Evolutionary conservation across 53 echinoderm and acorn worm genomes (phyloP).

Genomic region (Patiria pectinifera): DNA sequence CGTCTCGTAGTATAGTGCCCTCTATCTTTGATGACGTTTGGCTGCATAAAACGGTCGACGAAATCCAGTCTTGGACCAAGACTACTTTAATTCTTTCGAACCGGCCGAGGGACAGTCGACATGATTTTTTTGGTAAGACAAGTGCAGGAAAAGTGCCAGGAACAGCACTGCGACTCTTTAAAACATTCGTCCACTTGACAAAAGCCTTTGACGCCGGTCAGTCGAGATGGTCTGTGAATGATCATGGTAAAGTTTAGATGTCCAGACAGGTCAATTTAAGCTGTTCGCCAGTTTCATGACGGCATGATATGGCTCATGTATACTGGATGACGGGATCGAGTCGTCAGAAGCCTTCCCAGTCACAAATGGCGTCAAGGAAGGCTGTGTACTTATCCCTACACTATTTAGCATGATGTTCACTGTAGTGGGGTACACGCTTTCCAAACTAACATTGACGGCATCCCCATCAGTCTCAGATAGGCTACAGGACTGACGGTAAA

Average conservation of each 20-base stretch:
- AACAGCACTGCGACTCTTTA: not conserved
- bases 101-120: constrained; percentile 17
- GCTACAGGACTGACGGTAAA: not conserved
- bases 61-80: too few species aligned
- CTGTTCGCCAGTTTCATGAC: constrained; percentile 49
- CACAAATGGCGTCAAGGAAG: constrained; percentile 49
- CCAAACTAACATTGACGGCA: not conserved
- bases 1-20: too few species aligned
- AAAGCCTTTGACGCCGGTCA: constrained; percentile 60
- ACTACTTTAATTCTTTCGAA: too few species aligned
- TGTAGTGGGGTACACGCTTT: constrained; percentile 45
- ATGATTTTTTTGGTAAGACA: constrained; percentile 30
- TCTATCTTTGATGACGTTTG: too few species aligned
- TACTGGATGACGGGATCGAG: constrained; percentile 7
- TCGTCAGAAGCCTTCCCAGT: constrained; percentile 47
- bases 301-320: constrained; percentile 36
- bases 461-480: too few species aligned
- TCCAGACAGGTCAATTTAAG: constrained; percentile 33
- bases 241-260: constrained; percentile 61
- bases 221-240: not conserved
- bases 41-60: too few species aligned
- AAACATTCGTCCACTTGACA: constrained; percentile 48
- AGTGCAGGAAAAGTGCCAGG: constrained; percentile 45
- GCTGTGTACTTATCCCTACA: constrained; percentile 31
- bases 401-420: constrained; percentile 54